A percentile compares a stretch with the other conserved stretches of the same genome.
These are phyloP conservation scores for Masnerella sp. DNA, from an alignment of 2,888 invertebrate genomes.

Conservation along the genomic window DNA sequence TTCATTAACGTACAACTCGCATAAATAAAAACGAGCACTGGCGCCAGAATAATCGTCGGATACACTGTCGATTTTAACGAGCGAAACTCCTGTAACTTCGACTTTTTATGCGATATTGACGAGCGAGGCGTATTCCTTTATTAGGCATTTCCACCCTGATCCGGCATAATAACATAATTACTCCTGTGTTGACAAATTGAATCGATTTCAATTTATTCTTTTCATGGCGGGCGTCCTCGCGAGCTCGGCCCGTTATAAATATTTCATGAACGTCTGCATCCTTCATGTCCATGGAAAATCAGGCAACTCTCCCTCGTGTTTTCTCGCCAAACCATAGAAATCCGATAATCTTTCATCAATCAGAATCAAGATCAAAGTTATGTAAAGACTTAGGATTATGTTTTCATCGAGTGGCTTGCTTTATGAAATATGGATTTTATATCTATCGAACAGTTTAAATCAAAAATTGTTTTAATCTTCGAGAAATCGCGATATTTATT, in stretches of 20 bases:
- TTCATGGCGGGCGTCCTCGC: constrained; percentile 66
- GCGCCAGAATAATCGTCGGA: constrained; percentile 34
- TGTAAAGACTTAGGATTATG: constrained; percentile 55
- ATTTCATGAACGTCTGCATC: constrained; percentile 73
- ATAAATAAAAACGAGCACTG: too few species aligned
- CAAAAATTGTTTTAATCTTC: too few species aligned
- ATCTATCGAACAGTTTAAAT: too few species aligned
- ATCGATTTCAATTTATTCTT: constrained; percentile 76
- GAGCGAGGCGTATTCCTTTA: constrained; percentile 65
- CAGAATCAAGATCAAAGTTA: constrained; percentile 70
- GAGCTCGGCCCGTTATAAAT: constrained; percentile 70
- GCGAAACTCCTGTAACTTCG: constrained; percentile 33
- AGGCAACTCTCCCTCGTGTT: constrained; percentile 61
- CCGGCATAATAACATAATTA: constrained; percentile 76
- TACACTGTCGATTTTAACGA: constrained; percentile 29
- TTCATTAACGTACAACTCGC: too few species aligned
- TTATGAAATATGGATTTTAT: constrained; percentile 42
- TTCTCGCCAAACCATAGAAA: constrained; percentile 65
- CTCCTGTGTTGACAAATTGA: constrained; percentile 76
- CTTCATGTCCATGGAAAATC: constrained; percentile 73
- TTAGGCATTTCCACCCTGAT: constrained; percentile 42
- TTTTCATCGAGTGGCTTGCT: constrained; percentile 33
- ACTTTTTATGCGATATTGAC: constrained; percentile 73
- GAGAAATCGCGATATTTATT: too few species aligned
- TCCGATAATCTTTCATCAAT: constrained; percentile 77